Evolutionary conservation across 2,888 invertebrate genomes (phyloP), one percentile per base, ranked within the genome.

Genomic region (Drosophila quasianomalipes): DNA sequence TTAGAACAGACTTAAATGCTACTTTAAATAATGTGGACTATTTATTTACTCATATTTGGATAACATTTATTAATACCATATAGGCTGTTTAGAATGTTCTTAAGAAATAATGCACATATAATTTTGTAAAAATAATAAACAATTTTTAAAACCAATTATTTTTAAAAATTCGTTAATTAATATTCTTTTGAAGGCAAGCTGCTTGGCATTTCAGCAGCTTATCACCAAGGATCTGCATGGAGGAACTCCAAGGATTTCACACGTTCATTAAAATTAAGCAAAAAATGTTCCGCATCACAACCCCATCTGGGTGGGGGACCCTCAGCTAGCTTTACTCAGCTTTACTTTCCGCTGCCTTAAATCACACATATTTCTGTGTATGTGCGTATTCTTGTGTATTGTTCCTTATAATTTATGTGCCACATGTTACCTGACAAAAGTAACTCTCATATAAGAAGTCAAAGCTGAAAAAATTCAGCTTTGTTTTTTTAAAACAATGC

Each of bases 401-500:
- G 65, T 69, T 67, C 67, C 60, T 69, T 75, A 64, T 91, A 91
- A 88, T 91, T 88, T 88, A 88, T 88, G 90, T 63, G 79, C 74
- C 91, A 88, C 79, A 79, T 88, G 90, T 88, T 89, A 85, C 85
- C 85, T 71, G 70, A 71, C 78, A 83, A 76, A 89, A 76, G 76
- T 75, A 70, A 67, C 75, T 69, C 64, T 83, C 68, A 70, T 65
- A 74, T 59, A 67, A 65, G 58, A 39, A 30, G 33, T 35, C 16
- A 26, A 60, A 26, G 58, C n/a, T 64, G 63, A 81, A 79, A 85
- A 79, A 69, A 68, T n/a, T 14, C 12, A 31, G 41, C 26, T 26
- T 35, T 67, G 55, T 60, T 70, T 62, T 62, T 58, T 72, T 65
- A 63, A 74, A 85, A 88, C 79, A 90, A 88, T 78, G 76, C 70